Conservation (phyloP, 2,888 invertebrate genomes). For the Tenthredo amoena region DNA sequence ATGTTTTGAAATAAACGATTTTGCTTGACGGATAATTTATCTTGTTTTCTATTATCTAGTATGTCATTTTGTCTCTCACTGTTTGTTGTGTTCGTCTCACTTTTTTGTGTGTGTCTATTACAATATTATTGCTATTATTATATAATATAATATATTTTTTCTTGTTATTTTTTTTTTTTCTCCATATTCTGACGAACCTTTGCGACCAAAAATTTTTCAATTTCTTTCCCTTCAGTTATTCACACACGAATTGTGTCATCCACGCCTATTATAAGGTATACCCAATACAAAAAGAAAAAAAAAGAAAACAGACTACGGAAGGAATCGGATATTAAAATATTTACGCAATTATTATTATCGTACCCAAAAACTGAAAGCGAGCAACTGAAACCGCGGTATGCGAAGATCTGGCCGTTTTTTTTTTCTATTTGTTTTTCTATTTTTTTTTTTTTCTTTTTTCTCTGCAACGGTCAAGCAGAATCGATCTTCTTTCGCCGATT, state of each 20-base stretch:
- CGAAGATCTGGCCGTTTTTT: background rate
- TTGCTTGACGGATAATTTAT: slow-evolving; percentile 55
- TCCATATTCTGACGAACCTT: background rate
- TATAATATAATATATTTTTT: background rate
- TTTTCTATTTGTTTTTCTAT: background rate
- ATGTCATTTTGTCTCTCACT: background rate
- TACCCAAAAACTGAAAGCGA: too few species aligned
- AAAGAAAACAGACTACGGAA: background rate
- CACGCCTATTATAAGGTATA: background rate
- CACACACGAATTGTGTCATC: background rate
- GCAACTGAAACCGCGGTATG: too few species aligned
- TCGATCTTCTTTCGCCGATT: background rate
- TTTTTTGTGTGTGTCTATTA: background rate
- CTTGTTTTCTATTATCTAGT: slow-evolving; percentile 47
- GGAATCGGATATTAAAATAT: background rate
- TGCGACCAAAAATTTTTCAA: background rate
- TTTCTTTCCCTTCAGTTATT: background rate
- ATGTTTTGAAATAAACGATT: slow-evolving; percentile 59
- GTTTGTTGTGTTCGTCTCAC: background rate
- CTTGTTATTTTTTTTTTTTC: background rate
- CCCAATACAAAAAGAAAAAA: background rate
- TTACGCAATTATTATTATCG: background rate
- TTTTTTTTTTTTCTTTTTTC: background rate
- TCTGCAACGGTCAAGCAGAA: background rate
- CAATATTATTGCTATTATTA: background rate